These are phyloP conservation scores for Calliphora vicina DNA, from an alignment of 1,140 invertebrate species.

Conservation along the genomic window DNA sequence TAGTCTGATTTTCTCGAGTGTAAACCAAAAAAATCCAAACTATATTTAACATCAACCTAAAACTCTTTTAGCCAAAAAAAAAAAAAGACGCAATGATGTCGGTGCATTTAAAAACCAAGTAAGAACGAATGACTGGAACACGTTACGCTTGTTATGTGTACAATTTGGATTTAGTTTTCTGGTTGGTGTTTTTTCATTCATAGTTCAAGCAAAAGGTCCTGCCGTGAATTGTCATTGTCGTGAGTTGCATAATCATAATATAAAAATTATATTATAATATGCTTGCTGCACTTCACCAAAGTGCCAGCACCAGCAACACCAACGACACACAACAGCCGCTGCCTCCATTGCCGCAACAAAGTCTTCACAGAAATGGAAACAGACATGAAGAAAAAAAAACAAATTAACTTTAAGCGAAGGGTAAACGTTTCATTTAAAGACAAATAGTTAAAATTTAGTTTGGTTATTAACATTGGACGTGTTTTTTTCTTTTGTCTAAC, in stretches of 20 bases:
- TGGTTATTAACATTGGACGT: background rate
- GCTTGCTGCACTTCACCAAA: background rate
- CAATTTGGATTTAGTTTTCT: background rate
- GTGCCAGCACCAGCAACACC: background rate
- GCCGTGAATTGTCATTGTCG: constrained; percentile 42
- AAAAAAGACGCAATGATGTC: background rate
- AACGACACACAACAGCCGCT: background rate
- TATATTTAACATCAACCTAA: background rate
- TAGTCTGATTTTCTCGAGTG: background rate
- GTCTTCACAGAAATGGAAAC: background rate
- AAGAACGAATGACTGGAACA: constrained; percentile 9
- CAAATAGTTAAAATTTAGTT: background rate
- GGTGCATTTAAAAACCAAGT: background rate
- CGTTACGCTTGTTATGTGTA: constrained; percentile 4
- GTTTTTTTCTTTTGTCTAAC: background rate
- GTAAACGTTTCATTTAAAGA: constrained; percentile 2
- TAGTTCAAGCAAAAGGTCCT: constrained; percentile 41
- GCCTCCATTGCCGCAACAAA: background rate
- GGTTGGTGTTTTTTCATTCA: background rate
- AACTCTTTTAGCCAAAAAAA: background rate
- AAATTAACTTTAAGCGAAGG: constrained; percentile 13
- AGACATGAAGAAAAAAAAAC: too few species aligned
- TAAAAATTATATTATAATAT: constrained; percentile 13
- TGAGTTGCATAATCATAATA: constrained; percentile 40
- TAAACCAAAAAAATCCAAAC: background rate